phyloP scores from a whole-genome alignment of 2,888 invertebrate species.

The Papilio demoleus region DNA sequence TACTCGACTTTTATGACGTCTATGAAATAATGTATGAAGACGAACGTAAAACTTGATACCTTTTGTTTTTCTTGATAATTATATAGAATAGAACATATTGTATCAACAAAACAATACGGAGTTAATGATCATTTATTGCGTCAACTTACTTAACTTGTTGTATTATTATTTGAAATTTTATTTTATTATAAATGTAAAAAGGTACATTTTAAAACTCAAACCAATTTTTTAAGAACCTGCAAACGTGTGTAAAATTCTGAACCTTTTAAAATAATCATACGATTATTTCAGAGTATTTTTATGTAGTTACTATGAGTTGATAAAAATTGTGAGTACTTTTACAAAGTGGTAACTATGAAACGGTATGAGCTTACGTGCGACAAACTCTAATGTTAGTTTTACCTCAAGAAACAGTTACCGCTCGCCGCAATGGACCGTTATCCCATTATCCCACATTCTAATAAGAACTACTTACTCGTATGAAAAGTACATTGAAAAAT shows the following conservation, averaged over 20 bases:
- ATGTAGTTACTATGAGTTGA: not conserved
- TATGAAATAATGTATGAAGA: not conserved
- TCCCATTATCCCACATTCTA: constrained; percentile 31
- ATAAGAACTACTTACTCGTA: constrained; percentile 31
- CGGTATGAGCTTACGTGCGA: constrained; percentile 38
- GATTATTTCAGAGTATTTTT: not conserved
- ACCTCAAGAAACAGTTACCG: constrained; percentile 26
- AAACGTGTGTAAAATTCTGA: not conserved
- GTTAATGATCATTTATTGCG: too few relatives aligned
- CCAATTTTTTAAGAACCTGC: too few relatives aligned
- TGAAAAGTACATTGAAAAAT: constrained; percentile 27
- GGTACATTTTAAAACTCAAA: too few relatives aligned
- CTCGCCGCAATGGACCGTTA: constrained; percentile 32
- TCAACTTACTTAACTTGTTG: too few relatives aligned
- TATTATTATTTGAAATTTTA: too few relatives aligned
- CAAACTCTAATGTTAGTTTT: constrained; percentile 37
- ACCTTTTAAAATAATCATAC: constrained; percentile 11
- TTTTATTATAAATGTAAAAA: too few relatives aligned
- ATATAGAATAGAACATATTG: not conserved
- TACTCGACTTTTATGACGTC: constrained; percentile 14
- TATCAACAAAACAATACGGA: too few relatives aligned
- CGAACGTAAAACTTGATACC: not conserved
- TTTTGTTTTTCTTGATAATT: not conserved
- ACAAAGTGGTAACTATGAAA: constrained; percentile 36
- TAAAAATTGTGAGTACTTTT: constrained; percentile 17